phyloP scores from a whole-genome alignment of 2,113 vertebrate genomes.

The Cyprinodon variegatus region DNA sequence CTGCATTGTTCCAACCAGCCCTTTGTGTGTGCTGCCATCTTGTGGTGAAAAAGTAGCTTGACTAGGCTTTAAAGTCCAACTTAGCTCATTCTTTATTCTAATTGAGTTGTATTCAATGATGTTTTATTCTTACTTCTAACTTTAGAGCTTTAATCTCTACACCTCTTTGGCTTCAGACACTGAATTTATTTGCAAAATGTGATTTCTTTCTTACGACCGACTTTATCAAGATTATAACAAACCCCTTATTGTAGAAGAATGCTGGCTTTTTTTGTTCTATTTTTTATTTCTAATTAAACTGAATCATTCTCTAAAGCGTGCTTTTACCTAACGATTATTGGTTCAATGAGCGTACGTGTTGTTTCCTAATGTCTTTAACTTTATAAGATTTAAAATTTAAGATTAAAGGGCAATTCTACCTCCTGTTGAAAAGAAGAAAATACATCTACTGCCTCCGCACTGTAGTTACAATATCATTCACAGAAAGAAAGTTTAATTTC shows the following conservation, averaged over 20 bases:
- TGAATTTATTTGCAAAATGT: background rate
- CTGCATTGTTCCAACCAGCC: background rate
- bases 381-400: background rate
- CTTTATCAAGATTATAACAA: background rate
- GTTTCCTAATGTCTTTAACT: background rate
- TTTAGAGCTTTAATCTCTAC: background rate
- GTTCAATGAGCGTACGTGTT: background rate
- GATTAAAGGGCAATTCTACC: conserved; percentile 47
- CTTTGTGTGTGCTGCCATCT: conserved; percentile 51
- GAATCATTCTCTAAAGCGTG: background rate
- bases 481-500: background rate
- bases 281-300: background rate
- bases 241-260: background rate
- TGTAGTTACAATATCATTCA: conserved; percentile 19
- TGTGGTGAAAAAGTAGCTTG: conserved; percentile 32
- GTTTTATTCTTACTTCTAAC: background rate
- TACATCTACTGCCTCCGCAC: conserved; percentile 7
- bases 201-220: background rate
- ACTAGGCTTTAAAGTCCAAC: conserved; percentile 23
- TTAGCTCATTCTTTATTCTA: background rate
- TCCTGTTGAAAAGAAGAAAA: conserved; percentile 32
- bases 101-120: background rate
- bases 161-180: background rate
- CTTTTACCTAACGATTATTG: background rate
- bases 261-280: background rate